Base-by-base conservation (phyloP, 2,888 invertebrate genomes). In the Icerya purchasi region DNA sequence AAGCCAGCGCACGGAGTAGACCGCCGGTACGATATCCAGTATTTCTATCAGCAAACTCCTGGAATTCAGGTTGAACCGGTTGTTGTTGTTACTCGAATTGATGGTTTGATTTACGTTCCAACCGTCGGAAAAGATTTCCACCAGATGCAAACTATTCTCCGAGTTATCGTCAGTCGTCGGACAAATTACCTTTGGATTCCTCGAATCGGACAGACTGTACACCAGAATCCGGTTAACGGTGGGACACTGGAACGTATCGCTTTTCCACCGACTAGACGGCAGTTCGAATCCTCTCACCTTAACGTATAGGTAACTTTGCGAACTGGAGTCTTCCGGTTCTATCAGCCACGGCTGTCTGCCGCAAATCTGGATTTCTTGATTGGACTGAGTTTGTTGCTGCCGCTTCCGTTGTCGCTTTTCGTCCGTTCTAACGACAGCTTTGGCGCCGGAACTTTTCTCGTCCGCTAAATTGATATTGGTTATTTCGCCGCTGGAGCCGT, bases 311-410 rank as follows among this genome's bases (percentile, higher is more conserved):
- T 81, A 85, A 69, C 83, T 78, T 36, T 14, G 36, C 60, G 80
- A 80, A 55, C 76, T 74, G 1, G 79, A 75, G 64, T 83, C 81
- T 65, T 83, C 82, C 0, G 85, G 85, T 68, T 84, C 84, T 60
- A 86, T 82, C 1, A 85, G 72, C 85, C 85, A 86, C 1, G 85
- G 85, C 68, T 83, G 80, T 67, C 82, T 81, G 24, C 82, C 78
- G 69, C 85, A 85, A 10, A 36, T 79, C 76, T 52, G 84, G 82
- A 71, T 83, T 83, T 0, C 84, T 63, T 79, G 3, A 10, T 49
- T 49, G 24, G 1, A 21, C 22, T 22, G 8, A 21, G 10, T n/a
- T 1, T 20, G 19, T 22, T 5, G 18, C 2, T 10, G 19, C n/a
- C n/a, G 50, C 2, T 19, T n/a, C 3, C 14, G 19, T 51, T 77